Base-by-base conservation (phyloP, 1,140 invertebrate genomes). In the Drosophila orena region DNA sequence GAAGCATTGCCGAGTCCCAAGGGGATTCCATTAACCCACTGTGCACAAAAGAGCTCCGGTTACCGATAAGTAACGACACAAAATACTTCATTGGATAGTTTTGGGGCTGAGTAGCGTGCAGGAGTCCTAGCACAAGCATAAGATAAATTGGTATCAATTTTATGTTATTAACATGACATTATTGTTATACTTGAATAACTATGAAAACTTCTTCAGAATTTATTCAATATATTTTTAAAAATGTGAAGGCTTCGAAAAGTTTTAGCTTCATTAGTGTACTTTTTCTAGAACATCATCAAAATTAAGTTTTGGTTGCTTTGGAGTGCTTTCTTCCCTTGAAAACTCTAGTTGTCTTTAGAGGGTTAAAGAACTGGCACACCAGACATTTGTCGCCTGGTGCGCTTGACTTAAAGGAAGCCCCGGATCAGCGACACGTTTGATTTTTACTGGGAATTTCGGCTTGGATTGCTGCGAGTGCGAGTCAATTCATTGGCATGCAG, bases 401-500 rank as follows among this genome's bases (percentile, higher is more conserved):
- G 38, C 60, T 60, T 77, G 62, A 77, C 47, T 77, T 54, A 37
- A 24, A 24, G 27, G 49, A 77, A 57, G 34, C 27, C 34, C 34
- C 34, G 56, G 73, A 61, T 77, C 50, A 58, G 73, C 50, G 55
- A 69, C 81, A 84, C 80, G 74, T 84, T 77, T 77, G 73, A 61
- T 76, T 77, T 77, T 58, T 34, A 10, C 34, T 35, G 40, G 35
- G 37, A 42, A 70, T 56, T 69, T 22, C 59, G 37, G 35, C 38
- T 56, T 46, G 37, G 17, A 54, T 37, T 54, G 43, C 37, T 40
- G 52, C 42, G 65, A 70, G 40, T 69, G 34, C 40, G 46, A 62
- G 66, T 59, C 69, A 62, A 73, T 81, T 86, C 83, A 79, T 86
- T 81, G 81, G 68, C 61, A 79, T 88, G 83, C 81, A 75, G 60